Base-by-base conservation (phyloP, 2,888 invertebrate genomes). In the Dicycla oo region DNA sequence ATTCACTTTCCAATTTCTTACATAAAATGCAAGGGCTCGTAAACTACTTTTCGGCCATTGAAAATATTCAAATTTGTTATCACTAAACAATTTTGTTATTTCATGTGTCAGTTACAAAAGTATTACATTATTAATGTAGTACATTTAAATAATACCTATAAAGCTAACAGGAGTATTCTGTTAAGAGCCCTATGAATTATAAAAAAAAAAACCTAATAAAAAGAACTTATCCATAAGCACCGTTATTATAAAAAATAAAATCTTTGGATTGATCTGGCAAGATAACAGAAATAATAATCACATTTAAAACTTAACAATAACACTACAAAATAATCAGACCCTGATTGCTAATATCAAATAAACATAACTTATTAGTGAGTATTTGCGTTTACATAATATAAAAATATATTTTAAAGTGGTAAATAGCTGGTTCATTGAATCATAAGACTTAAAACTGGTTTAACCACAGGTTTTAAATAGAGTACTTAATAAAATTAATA, bases 251-350 rank as follows among this genome's bases (percentile, higher is more conserved):
- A 90, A n/a, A 90, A 90, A 89, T 88, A 88, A 88, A 92, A 92
- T 94, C 93, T 94, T 94, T 94, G 94, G 94, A 87, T 90, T 75
- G 86, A 89, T 90, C 89, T 93, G 94, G 94, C 94, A 94, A 94
- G 94, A 89, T 87, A 89, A 88, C 87, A 86, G 80, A 90, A 89
- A 81, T 69, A 78, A 83, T 80, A 75, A 90, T 88, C 88, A 92
- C 89, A 90, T 90, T 87, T 80, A 83, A 89, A 91, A 92, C 89
- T 89, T 91, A 93, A 91, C 87, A 89, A 88, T 81, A 88, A 88
- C 81, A 78, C 69, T 83, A 89, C 84, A 86, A 86, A 82, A 85
- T 89, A 89, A 90, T 90, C 88, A 92, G 88, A 92, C 91, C 89
- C 87, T 90, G 88, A 87, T 88, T 84, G 87, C 72, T 89, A 91